Percentiles rank a stretch among this genome's conserved stretches.
phyloP scores from a whole-genome alignment of 2,113 vertebrate species.

The Petroica traversi region DNA sequence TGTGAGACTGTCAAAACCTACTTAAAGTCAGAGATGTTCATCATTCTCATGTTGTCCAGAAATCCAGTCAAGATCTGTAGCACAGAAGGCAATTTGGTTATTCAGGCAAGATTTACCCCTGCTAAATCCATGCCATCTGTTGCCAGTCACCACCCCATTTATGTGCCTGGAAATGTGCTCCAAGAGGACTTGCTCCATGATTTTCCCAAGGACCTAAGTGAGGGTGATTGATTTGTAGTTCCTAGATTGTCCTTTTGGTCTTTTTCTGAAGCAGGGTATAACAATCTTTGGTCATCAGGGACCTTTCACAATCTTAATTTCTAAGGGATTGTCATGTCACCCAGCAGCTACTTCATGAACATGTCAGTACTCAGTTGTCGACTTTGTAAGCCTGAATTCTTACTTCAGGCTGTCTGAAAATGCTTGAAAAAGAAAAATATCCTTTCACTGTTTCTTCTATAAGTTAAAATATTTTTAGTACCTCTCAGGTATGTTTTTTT shows the following conservation, averaged over 20 bases:
- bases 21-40: background rate
- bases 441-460: background rate
- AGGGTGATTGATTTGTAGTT: background rate
- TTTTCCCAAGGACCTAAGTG: background rate
- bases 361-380: background rate
- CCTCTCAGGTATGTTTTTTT: background rate
- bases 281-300: background rate
- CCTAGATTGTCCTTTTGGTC: background rate
- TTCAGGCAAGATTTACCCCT: background rate
- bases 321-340: background rate
- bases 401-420: background rate
- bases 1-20: background rate
- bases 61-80: background rate
- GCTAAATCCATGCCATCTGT: background rate
- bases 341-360: background rate
- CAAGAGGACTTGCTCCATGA: background rate
- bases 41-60: background rate
- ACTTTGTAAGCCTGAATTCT: background rate
- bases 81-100: background rate
- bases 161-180: background rate
- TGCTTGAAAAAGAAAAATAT: background rate
- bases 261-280: background rate
- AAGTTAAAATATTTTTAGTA: background rate
- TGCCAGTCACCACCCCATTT: background rate
- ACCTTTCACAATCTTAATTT: rapidly evolving